phyloP scores from a whole-genome alignment of 2,113 vertebrate genomes.

The Coryphaenoides rupestris region DNA sequence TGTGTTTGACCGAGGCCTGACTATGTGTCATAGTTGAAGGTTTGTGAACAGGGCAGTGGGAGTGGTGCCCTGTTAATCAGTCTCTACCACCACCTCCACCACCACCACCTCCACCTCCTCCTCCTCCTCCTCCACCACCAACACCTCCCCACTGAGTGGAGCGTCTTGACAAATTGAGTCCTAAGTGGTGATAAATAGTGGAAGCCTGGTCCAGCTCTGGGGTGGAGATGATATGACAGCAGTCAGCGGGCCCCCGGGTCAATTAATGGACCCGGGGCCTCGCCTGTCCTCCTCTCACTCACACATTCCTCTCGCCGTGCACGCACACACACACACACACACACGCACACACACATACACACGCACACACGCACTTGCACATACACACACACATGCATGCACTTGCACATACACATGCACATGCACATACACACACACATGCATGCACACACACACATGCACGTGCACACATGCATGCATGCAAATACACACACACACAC shows the following conservation, averaged over 20 bases:
- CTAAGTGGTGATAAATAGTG: constrained; percentile 73
- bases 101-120: constrained; percentile 26
- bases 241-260: constrained; percentile 54
- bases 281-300: constrained; percentile 9
- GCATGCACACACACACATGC: too few species aligned
- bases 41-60: constrained; percentile 22
- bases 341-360: too few species aligned
- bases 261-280: constrained; percentile 63
- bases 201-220: constrained; percentile 34
- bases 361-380: too few species aligned
- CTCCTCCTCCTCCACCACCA: constrained; percentile 18
- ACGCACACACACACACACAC: constrained; percentile 8
- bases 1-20: neutral
- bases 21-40: constrained; percentile 4
- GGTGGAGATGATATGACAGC: constrained; percentile 53
- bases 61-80: constrained; percentile 45
- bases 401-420: too few species aligned
- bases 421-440: too few species aligned
- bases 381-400: too few species aligned
- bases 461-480: too few species aligned
- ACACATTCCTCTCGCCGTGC: constrained; percentile 18
- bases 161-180: constrained; percentile 70
- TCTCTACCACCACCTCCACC: constrained; percentile 29
- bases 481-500: too few species aligned
- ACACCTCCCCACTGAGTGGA: constrained; percentile 34